These are phyloP conservation scores for Steinernema khuongi DNA, from an alignment of 1,140 invertebrate species.

Conservation along the genomic window DNA sequence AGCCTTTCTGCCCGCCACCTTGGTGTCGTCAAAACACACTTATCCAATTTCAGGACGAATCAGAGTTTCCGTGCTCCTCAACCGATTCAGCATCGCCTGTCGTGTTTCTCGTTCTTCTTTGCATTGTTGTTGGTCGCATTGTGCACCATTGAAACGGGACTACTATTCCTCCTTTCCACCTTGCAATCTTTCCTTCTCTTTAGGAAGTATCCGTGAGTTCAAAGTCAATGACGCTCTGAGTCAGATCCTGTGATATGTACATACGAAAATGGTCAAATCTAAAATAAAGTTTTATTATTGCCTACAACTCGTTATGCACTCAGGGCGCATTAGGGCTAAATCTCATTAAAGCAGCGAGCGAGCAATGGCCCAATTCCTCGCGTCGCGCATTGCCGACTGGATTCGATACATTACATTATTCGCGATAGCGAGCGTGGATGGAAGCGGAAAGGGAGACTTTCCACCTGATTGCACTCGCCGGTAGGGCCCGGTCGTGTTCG, in stretches of 20 bases:
- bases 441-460: not conserved
- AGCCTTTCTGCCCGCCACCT: not conserved
- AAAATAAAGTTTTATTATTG: constrained; percentile 14
- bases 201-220: not conserved
- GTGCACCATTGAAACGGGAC: not conserved
- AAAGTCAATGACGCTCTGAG: not conserved
- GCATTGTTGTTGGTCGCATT: not conserved
- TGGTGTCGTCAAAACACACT: not conserved
- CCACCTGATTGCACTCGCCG: constrained; percentile 8
- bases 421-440: not conserved
- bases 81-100: not conserved
- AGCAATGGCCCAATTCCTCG: not conserved
- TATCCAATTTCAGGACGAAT: constrained; percentile 11
- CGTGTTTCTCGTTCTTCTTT: not conserved
- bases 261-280: not conserved
- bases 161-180: not conserved
- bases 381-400: constrained; percentile 1
- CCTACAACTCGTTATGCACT: not conserved
- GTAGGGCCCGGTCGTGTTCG: not conserved
- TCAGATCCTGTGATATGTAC: not conserved
- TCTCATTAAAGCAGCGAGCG: constrained; percentile 1
- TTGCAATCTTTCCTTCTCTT: not conserved
- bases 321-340: not conserved
- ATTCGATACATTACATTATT: constrained; percentile 6
- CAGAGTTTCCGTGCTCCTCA: not conserved